A percentile compares a stretch with the other conserved stretches of the same genome.
Evolutionary conservation across 2,888 invertebrate species (phyloP).

Genomic region (Enchytraeus crypticus): DNA sequence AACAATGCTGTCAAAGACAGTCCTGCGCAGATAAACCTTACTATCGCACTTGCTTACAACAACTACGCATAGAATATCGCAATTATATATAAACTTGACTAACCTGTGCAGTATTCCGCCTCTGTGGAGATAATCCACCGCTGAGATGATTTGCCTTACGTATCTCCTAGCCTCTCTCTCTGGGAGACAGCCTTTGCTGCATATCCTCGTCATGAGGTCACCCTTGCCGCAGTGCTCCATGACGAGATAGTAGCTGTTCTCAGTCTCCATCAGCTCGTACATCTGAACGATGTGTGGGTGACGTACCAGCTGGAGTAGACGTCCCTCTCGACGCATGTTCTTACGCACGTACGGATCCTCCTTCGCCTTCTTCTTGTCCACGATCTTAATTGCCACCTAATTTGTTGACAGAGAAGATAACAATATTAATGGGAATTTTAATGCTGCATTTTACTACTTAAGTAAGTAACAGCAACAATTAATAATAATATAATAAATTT

Average conservation of each 20-base stretch:
- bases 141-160: constrained; percentile 43
- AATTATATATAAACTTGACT: too few species aligned
- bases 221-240: constrained; percentile 45
- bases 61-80: too few species aligned
- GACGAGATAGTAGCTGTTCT: constrained; percentile 45
- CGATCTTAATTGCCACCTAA: constrained; percentile 47
- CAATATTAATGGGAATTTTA: too few species aligned
- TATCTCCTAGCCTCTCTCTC: constrained; percentile 40
- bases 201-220: constrained; percentile 46
- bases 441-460: too few species aligned
- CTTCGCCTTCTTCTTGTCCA: constrained; percentile 44
- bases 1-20: too few species aligned
- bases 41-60: too few species aligned
- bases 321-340: constrained; percentile 44
- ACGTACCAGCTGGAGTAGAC: constrained; percentile 42
- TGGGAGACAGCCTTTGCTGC: constrained; percentile 35
- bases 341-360: constrained; percentile 44
- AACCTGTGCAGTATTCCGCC: constrained; percentile 45
- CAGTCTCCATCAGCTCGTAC: constrained; percentile 46
- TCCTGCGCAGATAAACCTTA: too few species aligned
- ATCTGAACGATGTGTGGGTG: constrained; percentile 43
- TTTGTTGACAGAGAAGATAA: too few species aligned
- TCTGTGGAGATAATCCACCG: constrained; percentile 44
- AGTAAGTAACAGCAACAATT: too few species aligned
- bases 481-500: too few species aligned